phyloP scores from a whole-genome alignment of 2,888 invertebrate genomes.

The Bombyx huttoni region DNA sequence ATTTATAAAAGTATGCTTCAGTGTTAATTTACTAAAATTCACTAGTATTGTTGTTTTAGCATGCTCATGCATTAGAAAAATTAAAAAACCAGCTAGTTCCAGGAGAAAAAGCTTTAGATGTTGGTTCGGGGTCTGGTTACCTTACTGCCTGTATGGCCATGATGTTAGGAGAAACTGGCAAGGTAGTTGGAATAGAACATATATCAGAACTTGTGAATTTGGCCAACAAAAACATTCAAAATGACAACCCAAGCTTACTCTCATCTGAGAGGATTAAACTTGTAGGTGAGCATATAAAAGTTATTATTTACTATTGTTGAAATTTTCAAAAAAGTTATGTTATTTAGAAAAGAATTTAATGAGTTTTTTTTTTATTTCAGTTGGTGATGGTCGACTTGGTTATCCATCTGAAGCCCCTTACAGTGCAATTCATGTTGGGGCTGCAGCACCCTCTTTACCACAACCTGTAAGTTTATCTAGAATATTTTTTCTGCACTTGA shows the following conservation, averaged over 20 bases:
- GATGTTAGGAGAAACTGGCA: slow-evolving; percentile 80
- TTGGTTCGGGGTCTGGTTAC: slow-evolving; percentile 95
- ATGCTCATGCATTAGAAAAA: slow-evolving; percentile 91
- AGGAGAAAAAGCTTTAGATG: slow-evolving; percentile 88
- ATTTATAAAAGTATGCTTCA: too few species aligned
- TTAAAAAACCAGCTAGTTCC: slow-evolving; percentile 82
- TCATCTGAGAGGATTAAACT: slow-evolving; percentile 78
- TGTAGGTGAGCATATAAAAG: slow-evolving; percentile 66
- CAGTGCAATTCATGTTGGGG: slow-evolving; percentile 95
- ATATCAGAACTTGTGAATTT: slow-evolving; percentile 84
- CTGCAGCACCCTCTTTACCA: slow-evolving; percentile 86
- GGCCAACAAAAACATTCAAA: slow-evolving; percentile 82
- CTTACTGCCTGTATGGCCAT: slow-evolving; percentile 92
- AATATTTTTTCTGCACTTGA: too few species aligned
- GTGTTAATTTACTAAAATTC: too few species aligned
- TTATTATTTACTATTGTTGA: background rate
- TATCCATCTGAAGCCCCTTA: slow-evolving; percentile 83
- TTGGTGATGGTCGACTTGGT: slow-evolving; percentile 93
- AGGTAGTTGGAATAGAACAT: slow-evolving; percentile 91
- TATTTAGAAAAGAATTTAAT: background rate
- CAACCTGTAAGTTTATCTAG: slow-evolving; percentile 70
- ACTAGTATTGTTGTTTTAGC: slow-evolving; percentile 63
- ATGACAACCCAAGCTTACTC: slow-evolving; percentile 80
- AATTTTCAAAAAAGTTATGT: background rate
- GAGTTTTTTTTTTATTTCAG: slow-evolving; percentile 39